Evolutionary conservation across 2,797 vertebrate genomes (phyloP), one percentile per base, ranked within the genome.

Genomic region (Anas flavirostris): DNA sequence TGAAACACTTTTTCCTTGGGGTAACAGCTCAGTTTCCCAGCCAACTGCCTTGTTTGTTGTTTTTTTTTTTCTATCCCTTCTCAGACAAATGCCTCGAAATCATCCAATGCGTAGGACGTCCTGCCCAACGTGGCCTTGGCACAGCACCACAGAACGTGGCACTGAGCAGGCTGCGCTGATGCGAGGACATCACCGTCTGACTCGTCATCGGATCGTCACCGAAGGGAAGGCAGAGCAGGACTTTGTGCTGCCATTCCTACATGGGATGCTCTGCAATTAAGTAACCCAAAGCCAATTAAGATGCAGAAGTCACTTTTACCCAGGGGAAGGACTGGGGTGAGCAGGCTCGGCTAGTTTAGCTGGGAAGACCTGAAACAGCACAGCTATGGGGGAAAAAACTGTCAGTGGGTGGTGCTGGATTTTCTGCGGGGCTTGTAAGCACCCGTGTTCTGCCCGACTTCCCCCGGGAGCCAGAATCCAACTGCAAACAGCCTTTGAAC

Each of bases 71-170:
- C 7, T 33, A 91, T 85, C 97, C 98, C 98, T 99, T 99, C 99
- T 99, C 99, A 99, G 99, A 99, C 98, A 99, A 99, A 99, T 99
- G 99, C 99, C 99, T 99, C 98, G 9, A 97, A 97, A 97, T 99
- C 98, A 98, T 98, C 98, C 99, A 97, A 44, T 8, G 80, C 85
- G 58, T 68, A 84, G 95, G 94, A 97, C 97, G 58, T 67, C 92
- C 58, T 92, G 88, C 96, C 58, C 95, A 97, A 94, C 86, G 91
- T 96, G 82, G 95, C 60, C 75, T 13, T 2, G 9, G 82, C 62
- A 56, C 91, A 91, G 96, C 59, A 44, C 94, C 97, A 98, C 91
- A 98, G 95, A 96, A 98, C 97, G 0, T 96, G 96, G 94, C 84
- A 46, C 96, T 5, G 93, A 35, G 46, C 63, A 12, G 76, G 58